phyloP scores from a whole-genome alignment of 2,113 vertebrate species.

The human (Homo sapiens) region DNA sequence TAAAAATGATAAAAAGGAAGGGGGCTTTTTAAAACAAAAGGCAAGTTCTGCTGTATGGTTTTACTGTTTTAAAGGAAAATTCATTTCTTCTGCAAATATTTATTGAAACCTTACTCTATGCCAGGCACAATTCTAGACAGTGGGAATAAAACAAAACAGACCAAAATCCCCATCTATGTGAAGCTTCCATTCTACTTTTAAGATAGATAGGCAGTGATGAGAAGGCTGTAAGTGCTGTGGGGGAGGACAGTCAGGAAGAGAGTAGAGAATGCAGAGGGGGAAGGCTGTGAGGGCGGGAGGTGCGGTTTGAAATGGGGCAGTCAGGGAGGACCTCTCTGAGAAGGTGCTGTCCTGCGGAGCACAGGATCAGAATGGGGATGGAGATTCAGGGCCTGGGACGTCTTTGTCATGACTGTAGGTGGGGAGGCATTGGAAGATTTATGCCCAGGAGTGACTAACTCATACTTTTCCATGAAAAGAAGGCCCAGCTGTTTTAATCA shows the following conservation, averaged over 20 bases:
- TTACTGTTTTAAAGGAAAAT: slow-evolving; percentile 21
- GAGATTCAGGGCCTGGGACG: not conserved
- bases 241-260: not conserved
- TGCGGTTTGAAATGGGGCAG: not conserved
- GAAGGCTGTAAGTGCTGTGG: too few relatives aligned
- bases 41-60: not conserved
- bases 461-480: not conserved
- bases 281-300: too few relatives aligned
- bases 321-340: not conserved
- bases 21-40: not conserved
- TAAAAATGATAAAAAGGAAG: not conserved
- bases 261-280: not conserved
- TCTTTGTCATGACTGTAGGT: not conserved
- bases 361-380: not conserved
- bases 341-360: not conserved
- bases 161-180: not conserved
- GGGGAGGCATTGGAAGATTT: not conserved
- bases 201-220: not conserved
- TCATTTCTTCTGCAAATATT: not conserved
- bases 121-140: not conserved
- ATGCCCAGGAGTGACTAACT: not conserved
- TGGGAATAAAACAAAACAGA: not conserved
- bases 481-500: not conserved
- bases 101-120: not conserved
- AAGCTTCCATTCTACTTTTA: not conserved